Conservation (phyloP, 1,140 invertebrate species). For the Nebria ingens region DNA sequence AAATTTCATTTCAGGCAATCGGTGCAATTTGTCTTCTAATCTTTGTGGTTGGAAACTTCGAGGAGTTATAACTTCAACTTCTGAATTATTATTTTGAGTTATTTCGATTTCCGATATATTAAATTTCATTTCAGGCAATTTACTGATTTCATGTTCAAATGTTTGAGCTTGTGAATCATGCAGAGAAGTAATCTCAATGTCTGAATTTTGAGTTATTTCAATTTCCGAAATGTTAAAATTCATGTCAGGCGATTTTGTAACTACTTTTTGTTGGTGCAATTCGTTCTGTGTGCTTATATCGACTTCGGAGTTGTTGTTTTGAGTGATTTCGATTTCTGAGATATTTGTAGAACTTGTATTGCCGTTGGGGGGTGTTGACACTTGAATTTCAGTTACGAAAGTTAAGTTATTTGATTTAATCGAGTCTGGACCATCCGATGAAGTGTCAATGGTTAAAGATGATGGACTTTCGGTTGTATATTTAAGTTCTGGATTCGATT, state of each 20-base stretch:
- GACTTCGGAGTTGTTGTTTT: neutral
- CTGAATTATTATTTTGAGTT: neutral
- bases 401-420: constrained; percentile 20
- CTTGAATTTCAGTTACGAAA: constrained; percentile 33
- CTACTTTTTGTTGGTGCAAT: neutral
- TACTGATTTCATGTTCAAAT: too few relatives aligned
- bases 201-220: too few relatives aligned
- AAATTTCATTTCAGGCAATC: too few relatives aligned
- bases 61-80: neutral
- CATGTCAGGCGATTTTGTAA: neutral
- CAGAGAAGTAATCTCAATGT: too few relatives aligned
- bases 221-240: too few relatives aligned
- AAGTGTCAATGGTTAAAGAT: constrained; percentile 19
- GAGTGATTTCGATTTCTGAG: constrained; percentile 23
- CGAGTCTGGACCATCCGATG: neutral
- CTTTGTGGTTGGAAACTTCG: neutral
- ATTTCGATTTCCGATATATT: too few relatives aligned
- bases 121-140: neutral
- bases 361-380: constrained; percentile 21
- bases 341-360: constrained; percentile 17
- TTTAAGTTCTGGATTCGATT: constrained; percentile 23
- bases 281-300: neutral
- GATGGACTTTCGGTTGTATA: constrained; percentile 20
- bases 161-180: too few relatives aligned
- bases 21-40: neutral